Evolutionary conservation across 2,888 invertebrate genomes (phyloP), one percentile per base, ranked within the genome.

Genomic region (Ophonus ardosiacus): DNA sequence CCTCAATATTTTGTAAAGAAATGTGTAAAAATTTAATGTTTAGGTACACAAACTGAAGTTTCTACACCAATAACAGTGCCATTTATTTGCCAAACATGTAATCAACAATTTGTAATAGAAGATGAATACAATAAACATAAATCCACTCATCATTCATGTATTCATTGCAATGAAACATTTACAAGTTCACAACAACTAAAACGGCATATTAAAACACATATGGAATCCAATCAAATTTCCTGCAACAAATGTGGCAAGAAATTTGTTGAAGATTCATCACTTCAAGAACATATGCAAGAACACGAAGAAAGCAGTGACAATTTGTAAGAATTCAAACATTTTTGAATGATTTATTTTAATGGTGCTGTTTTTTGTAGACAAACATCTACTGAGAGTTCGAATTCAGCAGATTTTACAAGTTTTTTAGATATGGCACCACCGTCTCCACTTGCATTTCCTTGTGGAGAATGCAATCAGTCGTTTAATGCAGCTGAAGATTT

Each of bases 401-500:
- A 86, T 79, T 71, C 65, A 85, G 63, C 76, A 82, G 89, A 89
- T 82, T 88, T 89, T 21, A 89, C 87, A 13, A 86, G 87, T 84
- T 89, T 89, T 86, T 82, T 89, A 51, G 88, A 88, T 57, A 86
- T 86, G 13, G 87, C 87, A 65, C 86, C 89, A 86, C 89, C 91
- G 24, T 87, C 91, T 43, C 87, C 87, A 6, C 84, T 88, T 43
- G 87, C 87, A 13, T 88, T 88, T 83, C 87, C 90, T 0, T 93
- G 93, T 87, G 85, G 86, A 0, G 88, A 92, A 38, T 94, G 94
- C 88, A 91, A 91, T 8, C 90, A 92, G 13, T 89, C 90, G 0
- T 93, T 93, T 87, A 89, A 87, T n/a, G 91, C 91, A 0, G 91
- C 92, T 86, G 90, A 91, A 61, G 94, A 94, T 87, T 89, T 93